Evolutionary conservation across 1,140 invertebrate genomes (phyloP), one percentile per base, ranked within the genome.

Genomic region (Ctenoplectra terminalis): DNA sequence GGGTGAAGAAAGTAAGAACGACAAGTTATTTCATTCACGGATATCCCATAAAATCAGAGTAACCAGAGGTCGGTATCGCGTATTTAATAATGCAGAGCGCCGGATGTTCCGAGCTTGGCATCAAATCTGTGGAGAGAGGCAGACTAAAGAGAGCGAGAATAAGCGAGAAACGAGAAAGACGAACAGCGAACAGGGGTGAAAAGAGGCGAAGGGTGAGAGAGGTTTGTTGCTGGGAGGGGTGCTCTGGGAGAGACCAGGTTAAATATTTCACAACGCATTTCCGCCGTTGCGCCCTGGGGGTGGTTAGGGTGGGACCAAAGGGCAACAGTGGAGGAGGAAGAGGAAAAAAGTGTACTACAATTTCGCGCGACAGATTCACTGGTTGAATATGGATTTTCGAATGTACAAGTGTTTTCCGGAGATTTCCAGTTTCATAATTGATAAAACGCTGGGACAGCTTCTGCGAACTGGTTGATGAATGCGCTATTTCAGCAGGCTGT

Each of bases 241-340:
- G n/a, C n/a, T n/a, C n/a, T n/a, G n/a, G n/a, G 85, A 88, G 88
- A 91, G 89, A 92, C 86, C 85, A 73, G 83, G 90, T 90, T 94
- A 93, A 94, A 94, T 94, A 94, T 94, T 94, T 94, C 92, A 94
- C 90, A 93, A 91, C 92, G 91, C 90, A 94, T 94, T 93, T 93
- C 92, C 90, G 90, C 91, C 85, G 88, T 88, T 89, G 88, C 88
- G 89, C 90, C 88, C 84, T 85, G 85, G 84, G 88, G 88, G 83
- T 89, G 82, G 90, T 83, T 87, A 87, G 87, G 87, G 85, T 88
- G 87, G 86, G 79, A 78, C 88, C 85, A 77, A 63, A 67, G 78
- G 73, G 81, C 78, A 75, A 66, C 52, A 48, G 61, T 34, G 61
- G 70, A 75, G 79, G 80, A 56, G 56, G 71, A 87, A 34, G 52